Base-by-base conservation (phyloP, 2,888 invertebrate genomes). In the Caenorhabditis sp. region DNA sequence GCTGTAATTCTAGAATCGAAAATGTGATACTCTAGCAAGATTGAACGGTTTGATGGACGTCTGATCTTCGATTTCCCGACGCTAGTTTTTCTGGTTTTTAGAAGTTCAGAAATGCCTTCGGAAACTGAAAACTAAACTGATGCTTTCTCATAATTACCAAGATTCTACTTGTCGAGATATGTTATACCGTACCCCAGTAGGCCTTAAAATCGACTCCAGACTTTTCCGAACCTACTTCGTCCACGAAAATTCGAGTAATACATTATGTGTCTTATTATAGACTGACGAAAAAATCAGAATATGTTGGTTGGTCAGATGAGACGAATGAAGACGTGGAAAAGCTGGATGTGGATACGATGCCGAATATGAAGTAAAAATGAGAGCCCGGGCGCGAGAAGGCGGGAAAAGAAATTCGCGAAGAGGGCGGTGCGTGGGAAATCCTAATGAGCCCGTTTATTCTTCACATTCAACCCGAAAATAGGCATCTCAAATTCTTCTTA, bases 401-500 rank as follows among this genome's bases (percentile, higher is more conserved):
- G n/a, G n/a, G n/a, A n/a, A 12, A 12, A 28, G 28, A 28, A 56
- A 26, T 31, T 7, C 10, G 22, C n/a, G n/a, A n/a, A 4, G 26
- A 26, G 54, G 49, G 44, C 47, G 58, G 47, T 41, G 68, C 58
- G 76, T 63, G 59, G 59, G 68, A 59, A 56, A 68, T 26, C 26
- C 49, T 54, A 76, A 68, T 58, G 69, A 70, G 56, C 61, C 38
- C 56, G 69, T n/a, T 69, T 69, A 69, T 69, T 69, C 44, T 35
- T 35, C 68, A 49, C 59, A 59, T n/a, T n/a, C n/a, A 12, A 14
- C 38, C n/a, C 58, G n/a, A 22, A 59, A 19, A 61, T 16, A 51
- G 14, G 16, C 5, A 26, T 56, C 51, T 38, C 51, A 51, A 35
- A 68, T 51, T 54, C 31, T 54, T 24, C 1, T 35, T 54, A n/a